Evolutionary conservation across 1,140 invertebrate species (phyloP).

Genomic region (Anagrus nilaparvatae): DNA sequence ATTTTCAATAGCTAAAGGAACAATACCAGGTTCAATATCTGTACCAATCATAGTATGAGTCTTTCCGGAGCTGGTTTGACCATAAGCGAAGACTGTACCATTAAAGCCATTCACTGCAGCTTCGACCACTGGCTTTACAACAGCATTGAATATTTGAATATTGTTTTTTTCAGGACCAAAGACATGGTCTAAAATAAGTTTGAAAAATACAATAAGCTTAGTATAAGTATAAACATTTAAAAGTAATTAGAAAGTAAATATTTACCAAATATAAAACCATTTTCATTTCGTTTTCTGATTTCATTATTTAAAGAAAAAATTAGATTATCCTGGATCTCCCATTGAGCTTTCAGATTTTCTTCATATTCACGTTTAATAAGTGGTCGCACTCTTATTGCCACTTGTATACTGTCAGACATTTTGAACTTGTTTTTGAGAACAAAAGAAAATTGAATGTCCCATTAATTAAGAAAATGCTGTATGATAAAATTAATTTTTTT

Average conservation of each 20-base stretch:
- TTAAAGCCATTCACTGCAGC: conserved; percentile 70
- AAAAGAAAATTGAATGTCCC: too few relatives aligned
- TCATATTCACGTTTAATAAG: conserved; percentile 53
- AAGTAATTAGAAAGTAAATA: not conserved
- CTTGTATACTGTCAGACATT: conserved; percentile 55
- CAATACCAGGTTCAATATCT: conserved; percentile 59
- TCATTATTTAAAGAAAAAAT: conserved; percentile 47
- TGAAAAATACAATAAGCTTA: conserved; percentile 21
- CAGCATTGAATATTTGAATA: conserved; percentile 51
- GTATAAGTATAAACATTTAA: not conserved
- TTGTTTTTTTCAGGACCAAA: conserved; percentile 53
- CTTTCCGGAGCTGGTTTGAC: conserved; percentile 75
- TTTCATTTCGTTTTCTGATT: conserved; percentile 30
- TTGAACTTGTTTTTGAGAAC: too few relatives aligned
- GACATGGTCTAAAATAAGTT: conserved; percentile 70
- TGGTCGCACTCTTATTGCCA: conserved; percentile 64
- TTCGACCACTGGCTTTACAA: conserved; percentile 61
- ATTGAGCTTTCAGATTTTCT: conserved; percentile 46
- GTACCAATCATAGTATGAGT: conserved; percentile 65
- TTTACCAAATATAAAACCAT: conserved; percentile 41
- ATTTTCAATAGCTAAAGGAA: conserved; percentile 54
- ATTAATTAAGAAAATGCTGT: too few relatives aligned
- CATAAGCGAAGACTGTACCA: conserved; percentile 84
- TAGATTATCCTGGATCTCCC: conserved; percentile 48
- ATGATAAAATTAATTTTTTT: too few relatives aligned